Evolutionary conservation across 2,888 invertebrate genomes (phyloP), one percentile per base, ranked within the genome.

Genomic region (Drosophila percnosoma): DNA sequence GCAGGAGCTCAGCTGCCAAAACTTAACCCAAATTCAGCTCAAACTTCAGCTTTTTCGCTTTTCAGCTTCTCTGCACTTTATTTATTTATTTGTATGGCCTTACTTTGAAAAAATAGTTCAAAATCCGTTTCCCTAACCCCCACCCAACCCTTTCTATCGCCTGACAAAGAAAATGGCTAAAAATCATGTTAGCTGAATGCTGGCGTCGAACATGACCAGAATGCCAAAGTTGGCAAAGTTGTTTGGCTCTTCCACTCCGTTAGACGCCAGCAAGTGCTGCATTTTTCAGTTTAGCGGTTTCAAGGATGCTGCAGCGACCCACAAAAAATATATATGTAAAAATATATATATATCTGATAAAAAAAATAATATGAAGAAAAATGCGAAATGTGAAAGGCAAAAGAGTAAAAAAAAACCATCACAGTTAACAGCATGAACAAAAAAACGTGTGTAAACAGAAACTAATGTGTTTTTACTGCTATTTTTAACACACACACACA

Each of bases 401-500:
- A 24, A 49, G 45, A 45, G 45, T 45, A 27, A 49, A 34, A 54
- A 75, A 71, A 71, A 66, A 75, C 49, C 60, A 69, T 66, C 81
- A 80, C 85, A 79, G 86, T 80, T 86, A 88, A 89, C 86, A 83
- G 83, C 80, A 86, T 80, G 86, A 83, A 57, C 31, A 29, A 38
- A 27, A 57, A 57, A 57, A 27, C 78, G 80, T 82, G 70, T 85
- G 88, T 85, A 87, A 89, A 89, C 82, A 90, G 87, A 87, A 82
- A 87, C 87, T 87, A 87, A 87, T 87, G 87, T 89, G 78, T 89
- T 87, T 88, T 75, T 86, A 89, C 90, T 90, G 89, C 80, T 90
- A 82, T 90, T 83, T 87, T 71, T 59, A 64, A 74, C 49, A 72
- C 45, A 54, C 24, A 60, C 40, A 61, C 49, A 72, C 45, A 54